Evolutionary conservation across 2,113 vertebrate species (phyloP).

Genomic region (Cyprinus carpio): DNA sequence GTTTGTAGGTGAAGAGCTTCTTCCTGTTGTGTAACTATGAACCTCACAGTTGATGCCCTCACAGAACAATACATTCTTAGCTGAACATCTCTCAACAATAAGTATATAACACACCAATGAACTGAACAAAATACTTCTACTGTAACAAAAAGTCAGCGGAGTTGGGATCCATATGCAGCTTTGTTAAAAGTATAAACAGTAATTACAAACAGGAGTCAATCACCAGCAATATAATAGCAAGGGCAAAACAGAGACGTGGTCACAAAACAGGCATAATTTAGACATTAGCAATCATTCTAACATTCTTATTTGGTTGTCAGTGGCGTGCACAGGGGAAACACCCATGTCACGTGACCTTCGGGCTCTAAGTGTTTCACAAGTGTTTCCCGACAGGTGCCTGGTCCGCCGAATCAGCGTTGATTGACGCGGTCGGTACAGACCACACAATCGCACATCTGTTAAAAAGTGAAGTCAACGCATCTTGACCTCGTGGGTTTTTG

Average conservation of each 20-base stretch:
- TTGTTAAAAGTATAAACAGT: neutral
- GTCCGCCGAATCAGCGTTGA: too few relatives aligned
- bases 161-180: neutral
- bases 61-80: neutral
- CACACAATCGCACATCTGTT: too few relatives aligned
- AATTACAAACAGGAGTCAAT: neutral
- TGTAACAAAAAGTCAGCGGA: neutral
- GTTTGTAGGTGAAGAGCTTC: neutral
- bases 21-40: neutral
- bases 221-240: neutral
- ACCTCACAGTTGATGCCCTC: neutral
- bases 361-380: too few relatives aligned
- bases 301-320: too few relatives aligned
- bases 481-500: too few relatives aligned
- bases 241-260: neutral
- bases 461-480: too few relatives aligned
- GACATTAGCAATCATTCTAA: neutral
- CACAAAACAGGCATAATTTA: neutral
- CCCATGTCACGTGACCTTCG: too few relatives aligned
- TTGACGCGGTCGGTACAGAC: too few relatives aligned
- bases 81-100: too few relatives aligned
- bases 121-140: neutral
- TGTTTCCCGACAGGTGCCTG: too few relatives aligned
- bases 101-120: too few relatives aligned
- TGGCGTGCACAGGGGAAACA: too few relatives aligned